phyloP scores from a whole-genome alignment of 2,113 vertebrate genomes.

The Aspidoscelis tigris region DNA sequence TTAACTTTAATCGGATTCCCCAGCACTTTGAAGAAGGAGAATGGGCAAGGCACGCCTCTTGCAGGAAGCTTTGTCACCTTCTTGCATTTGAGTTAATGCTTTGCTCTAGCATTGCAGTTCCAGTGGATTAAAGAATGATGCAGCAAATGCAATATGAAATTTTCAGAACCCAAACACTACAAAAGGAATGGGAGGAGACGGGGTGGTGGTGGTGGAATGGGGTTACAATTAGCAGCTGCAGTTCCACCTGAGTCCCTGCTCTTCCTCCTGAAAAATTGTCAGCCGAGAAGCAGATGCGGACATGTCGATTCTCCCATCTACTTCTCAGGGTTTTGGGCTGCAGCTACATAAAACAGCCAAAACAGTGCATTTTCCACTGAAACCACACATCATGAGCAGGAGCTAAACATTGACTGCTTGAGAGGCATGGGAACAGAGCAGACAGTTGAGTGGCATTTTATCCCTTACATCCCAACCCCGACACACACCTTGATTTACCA shows the following conservation, averaged over 20 bases:
- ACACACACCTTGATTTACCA: too few relatives aligned
- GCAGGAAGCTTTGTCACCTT: background rate
- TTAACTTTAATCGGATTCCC: background rate
- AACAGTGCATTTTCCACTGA: too few relatives aligned
- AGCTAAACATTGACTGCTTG: too few relatives aligned
- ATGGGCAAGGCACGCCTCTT: too few relatives aligned
- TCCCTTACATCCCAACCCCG: too few relatives aligned
- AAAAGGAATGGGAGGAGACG: background rate
- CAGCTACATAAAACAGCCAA: too few relatives aligned
- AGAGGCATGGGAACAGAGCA: too few relatives aligned
- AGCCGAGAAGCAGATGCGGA: too few relatives aligned
- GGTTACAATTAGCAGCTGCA: background rate
- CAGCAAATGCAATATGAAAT: background rate
- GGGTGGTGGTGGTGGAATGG: background rate
- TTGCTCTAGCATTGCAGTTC: background rate
- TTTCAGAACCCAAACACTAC: slow-evolving; percentile 27
- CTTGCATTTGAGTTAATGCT: background rate
- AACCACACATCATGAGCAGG: background rate
- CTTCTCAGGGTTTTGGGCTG: too few relatives aligned
- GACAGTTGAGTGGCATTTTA: too few relatives aligned
- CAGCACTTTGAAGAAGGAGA: slow-evolving; percentile 27
- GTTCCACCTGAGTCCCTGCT: background rate
- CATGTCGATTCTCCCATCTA: background rate
- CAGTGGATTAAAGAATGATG: background rate
- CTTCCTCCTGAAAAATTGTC: background rate